Base-by-base conservation (phyloP, 2,113 vertebrate genomes). In the Carlito syrichta region DNA sequence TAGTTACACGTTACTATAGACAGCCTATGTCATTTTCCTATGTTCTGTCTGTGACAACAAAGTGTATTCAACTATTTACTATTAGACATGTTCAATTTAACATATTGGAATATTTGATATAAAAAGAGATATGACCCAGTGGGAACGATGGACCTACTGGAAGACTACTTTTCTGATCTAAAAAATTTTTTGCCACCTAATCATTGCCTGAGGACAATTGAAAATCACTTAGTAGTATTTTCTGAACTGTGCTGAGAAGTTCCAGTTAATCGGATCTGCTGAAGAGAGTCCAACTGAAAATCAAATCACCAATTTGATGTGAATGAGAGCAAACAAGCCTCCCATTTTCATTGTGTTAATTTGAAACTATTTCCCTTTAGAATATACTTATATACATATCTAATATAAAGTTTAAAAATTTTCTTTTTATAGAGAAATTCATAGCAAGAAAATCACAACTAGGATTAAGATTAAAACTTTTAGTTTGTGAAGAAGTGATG, bases 231-330 rank as follows among this genome's bases (percentile, higher is more conserved):
- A 83, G 38, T 52, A 79, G 74, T 74, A 89, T 76, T 86, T 92
- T 50, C 50, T 90, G 86, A 95, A 83, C 69, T 87, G 12, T 91
- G 63, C 48, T 90, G 79, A 73, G 32, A 90, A 96, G 27, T 84
- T 96, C n/a, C 43, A 86, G 68, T 76, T 95, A 96, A 95, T 87
- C 83, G 35, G n/a, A 81, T 89, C n/a, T 79, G 54, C 62, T 84
- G 78, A 91, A 79, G 84, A 84, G n/a, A 79, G 25, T 16, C 22
- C 77, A 96, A 71, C 40, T 86, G 32, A 87, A 91, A 92, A 91
- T 78, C 40, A 94, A 94, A 92, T 87, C 30, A 50, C 82, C 71
- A 81, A 35, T 74, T 89, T 92, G 30, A 96, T 81, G 4, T 68
- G 38, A 88, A 89, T 73, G 63, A 68, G 43, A 79, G 85, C 60